Conservation (phyloP, 2,888 invertebrate species). For the Melipona beecheii region DNA sequence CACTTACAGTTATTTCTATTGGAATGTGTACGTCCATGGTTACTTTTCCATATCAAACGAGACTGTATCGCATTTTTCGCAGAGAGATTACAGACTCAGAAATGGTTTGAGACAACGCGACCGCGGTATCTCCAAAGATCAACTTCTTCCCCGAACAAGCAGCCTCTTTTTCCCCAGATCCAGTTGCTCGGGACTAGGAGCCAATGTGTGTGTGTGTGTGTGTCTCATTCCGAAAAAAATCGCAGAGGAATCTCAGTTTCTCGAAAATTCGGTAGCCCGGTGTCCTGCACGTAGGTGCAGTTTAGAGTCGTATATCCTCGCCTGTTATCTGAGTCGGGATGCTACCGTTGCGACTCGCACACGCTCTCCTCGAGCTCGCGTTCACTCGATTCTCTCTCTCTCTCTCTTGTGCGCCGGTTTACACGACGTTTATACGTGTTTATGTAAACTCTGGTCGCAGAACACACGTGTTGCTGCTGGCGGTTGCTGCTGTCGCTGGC, state of each 20-base stretch:
- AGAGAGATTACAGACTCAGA: too few species aligned
- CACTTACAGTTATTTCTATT: too few species aligned
- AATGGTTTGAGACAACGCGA: too few species aligned
- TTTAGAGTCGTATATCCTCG: constrained; percentile 77
- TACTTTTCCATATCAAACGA: not conserved
- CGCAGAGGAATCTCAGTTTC: constrained; percentile 74
- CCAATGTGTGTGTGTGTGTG: not conserved
- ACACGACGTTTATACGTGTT: constrained; percentile 77
- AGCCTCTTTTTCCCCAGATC: constrained; percentile 18
- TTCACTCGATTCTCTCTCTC: not conserved
- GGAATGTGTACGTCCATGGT: too few species aligned
- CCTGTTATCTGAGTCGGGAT: constrained; percentile 77
- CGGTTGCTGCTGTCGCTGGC: constrained; percentile 69
- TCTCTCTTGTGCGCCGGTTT: constrained; percentile 55
- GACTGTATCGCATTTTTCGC: too few species aligned
- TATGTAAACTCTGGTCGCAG: constrained; percentile 71
- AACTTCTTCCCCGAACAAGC: not conserved
- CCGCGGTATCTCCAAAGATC: not conserved
- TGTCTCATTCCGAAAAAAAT: constrained; percentile 54
- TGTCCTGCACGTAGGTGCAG: constrained; percentile 77
- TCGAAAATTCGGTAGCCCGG: constrained; percentile 82
- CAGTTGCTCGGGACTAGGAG: constrained; percentile 32
- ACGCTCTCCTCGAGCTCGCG: constrained; percentile 1
- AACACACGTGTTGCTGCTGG: constrained; percentile 70
- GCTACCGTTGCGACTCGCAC: constrained; percentile 77